phyloP scores from a whole-genome alignment of 2,888 invertebrate genomes.

The Brachypterus glaber region DNA sequence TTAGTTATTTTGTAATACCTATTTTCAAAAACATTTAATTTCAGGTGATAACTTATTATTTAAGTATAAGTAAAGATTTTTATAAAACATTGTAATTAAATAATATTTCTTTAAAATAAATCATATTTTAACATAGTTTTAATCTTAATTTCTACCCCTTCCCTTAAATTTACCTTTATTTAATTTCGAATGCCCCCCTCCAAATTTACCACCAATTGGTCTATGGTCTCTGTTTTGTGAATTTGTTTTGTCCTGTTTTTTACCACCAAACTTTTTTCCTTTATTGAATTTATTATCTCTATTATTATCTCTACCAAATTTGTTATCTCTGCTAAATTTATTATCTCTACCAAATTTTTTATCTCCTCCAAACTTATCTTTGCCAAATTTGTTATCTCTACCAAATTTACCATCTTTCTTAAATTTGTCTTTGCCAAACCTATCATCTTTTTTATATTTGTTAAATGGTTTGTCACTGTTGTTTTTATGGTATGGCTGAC shows the following conservation, averaged over 20 bases:
- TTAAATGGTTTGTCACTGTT: conserved; percentile 7
- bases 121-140: too few species aligned
- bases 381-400: conserved; percentile 9
- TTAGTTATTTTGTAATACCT: too few species aligned
- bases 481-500: conserved; percentile 6
- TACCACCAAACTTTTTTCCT: conserved; percentile 12
- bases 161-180: conserved; percentile 7
- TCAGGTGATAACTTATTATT: too few species aligned
- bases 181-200: conserved; percentile 5
- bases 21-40: too few species aligned
- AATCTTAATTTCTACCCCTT: too few species aligned
- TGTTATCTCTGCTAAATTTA: conserved; percentile 1
- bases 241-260: conserved; percentile 29
- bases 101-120: too few species aligned
- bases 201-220: conserved; percentile 30
- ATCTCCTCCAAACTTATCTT: conserved; percentile 4
- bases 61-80: too few species aligned
- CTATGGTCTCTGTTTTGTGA: conserved; percentile 30
- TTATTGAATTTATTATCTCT: too few species aligned
- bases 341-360: conserved; percentile 1
- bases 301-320: conserved; percentile 9
- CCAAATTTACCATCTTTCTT: conserved; percentile 4
- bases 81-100: too few species aligned
- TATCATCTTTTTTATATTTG: conserved; percentile 6
- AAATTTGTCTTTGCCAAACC: conserved; percentile 4